Percentiles rank a stretch among this genome's conserved stretches.
phyloP scores from a whole-genome alignment of 35 echinoderm and acorn worm species.

The Lytechinus pictus region DNA sequence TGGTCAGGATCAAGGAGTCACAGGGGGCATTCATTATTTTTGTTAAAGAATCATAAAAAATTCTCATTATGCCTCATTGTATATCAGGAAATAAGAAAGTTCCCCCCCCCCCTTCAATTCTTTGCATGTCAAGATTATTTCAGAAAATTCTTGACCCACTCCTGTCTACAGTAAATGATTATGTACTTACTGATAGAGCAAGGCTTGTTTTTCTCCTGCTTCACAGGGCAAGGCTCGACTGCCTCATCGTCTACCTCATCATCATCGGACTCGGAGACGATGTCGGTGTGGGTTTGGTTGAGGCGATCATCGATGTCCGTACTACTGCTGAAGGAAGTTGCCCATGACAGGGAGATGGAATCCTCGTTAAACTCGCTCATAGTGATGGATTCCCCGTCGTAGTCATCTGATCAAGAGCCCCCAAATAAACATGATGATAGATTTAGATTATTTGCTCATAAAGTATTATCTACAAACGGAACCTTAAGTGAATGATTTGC shows the following conservation, averaged over 20 bases:
- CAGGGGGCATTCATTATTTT: too few relatives aligned
- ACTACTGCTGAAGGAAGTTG: neutral
- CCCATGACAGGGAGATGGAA: conserved; percentile 13
- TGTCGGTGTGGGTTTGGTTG: neutral
- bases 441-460: too few relatives aligned
- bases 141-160: too few relatives aligned
- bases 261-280: neutral
- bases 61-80: too few relatives aligned
- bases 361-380: neutral
- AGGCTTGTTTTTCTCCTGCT: neutral
- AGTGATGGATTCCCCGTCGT: neutral
- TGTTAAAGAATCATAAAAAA: too few relatives aligned
- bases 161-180: neutral
- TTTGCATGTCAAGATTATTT: too few relatives aligned
- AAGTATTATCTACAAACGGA: too few relatives aligned
- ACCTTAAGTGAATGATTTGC: too few relatives aligned
- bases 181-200: neutral
- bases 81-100: too few relatives aligned
- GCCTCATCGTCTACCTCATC: neutral
- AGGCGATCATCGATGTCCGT: neutral
- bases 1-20: too few relatives aligned
- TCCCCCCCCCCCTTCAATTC: too few relatives aligned
- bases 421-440: too few relatives aligned
- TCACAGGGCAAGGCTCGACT: neutral
- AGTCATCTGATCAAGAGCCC: neutral